These are phyloP conservation scores for Noctua fimbriata DNA, from an alignment of 2,888 invertebrate genomes.

Conservation along the genomic window DNA sequence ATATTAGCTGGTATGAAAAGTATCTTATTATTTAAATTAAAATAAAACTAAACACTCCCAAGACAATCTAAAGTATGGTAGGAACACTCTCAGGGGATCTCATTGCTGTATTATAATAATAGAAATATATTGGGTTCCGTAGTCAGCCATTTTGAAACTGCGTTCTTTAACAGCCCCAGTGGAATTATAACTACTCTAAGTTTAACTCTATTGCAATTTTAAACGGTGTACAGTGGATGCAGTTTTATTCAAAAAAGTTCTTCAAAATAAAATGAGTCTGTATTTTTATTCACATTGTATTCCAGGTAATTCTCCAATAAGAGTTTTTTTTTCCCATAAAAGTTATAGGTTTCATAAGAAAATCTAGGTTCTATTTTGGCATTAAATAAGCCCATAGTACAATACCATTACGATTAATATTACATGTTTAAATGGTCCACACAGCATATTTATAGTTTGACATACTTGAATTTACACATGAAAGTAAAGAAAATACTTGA, in stretches of 20 bases:
- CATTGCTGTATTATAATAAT: constrained; percentile 21
- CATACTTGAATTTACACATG: neutral
- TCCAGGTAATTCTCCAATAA: neutral
- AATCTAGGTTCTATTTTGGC: neutral
- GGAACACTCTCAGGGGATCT: constrained; percentile 12
- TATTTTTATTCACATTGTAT: constrained; percentile 5
- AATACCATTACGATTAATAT: too few relatives aligned
- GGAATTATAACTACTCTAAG: constrained; percentile 36
- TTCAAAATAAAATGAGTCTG: constrained; percentile 1
- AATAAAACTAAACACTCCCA: neutral
- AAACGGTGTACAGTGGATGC: neutral
- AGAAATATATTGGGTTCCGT: constrained; percentile 7
- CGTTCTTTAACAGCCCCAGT: constrained; percentile 23
- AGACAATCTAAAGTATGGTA: constrained; percentile 12
- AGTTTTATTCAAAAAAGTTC: constrained; percentile 18
- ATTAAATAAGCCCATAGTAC: neutral
- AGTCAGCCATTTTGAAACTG: constrained; percentile 35
- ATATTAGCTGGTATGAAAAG: neutral
- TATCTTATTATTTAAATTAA: neutral
- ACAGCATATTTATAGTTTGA: too few relatives aligned
- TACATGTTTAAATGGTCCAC: too few relatives aligned
- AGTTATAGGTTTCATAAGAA: neutral
- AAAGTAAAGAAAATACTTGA: neutral
- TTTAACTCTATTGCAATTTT: constrained; percentile 22
- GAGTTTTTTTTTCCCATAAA: neutral